A percentile compares a stretch with the other conserved stretches of the same genome.
phyloP scores from a whole-genome alignment of 37 sponge, comb jelly and placozoan species.

The Eunapius fragilis region DNA sequence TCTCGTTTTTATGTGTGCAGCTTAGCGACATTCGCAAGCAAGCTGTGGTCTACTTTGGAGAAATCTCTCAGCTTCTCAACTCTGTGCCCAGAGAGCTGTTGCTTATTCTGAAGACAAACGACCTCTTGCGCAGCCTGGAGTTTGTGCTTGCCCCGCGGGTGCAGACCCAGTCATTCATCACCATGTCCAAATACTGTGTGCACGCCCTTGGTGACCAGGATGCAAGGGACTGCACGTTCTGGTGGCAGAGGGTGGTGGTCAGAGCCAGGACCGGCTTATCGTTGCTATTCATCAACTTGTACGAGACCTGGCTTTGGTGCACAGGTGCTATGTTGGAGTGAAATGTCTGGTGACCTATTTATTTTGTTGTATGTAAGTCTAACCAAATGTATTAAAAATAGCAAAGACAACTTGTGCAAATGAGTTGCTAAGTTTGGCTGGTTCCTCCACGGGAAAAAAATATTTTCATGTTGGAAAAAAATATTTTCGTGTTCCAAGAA shows the following conservation, averaged over 20 bases:
- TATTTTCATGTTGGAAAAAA: too few relatives aligned
- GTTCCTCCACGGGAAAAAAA: too few relatives aligned
- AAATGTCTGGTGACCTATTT: too few relatives aligned
- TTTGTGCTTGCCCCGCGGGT: slow-evolving; percentile 39
- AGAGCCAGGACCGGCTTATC: slow-evolving; percentile 9
- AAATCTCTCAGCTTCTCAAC: slow-evolving; percentile 83
- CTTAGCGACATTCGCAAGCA: slow-evolving; percentile 1
- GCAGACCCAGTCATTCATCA: slow-evolving; percentile 61
- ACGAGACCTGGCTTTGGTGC: slow-evolving; percentile 35
- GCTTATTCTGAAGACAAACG: slow-evolving; percentile 95
- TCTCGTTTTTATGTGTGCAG: slow-evolving; percentile 9
- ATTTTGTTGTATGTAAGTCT: too few relatives aligned
- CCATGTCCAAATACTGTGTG: slow-evolving; percentile 82
- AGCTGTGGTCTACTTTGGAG: slow-evolving; percentile 20
- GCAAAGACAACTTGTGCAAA: too few relatives aligned
- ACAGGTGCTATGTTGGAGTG: not conserved
- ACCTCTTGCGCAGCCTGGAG: slow-evolving; percentile 86
- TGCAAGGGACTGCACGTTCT: not conserved
- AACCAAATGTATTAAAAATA: too few relatives aligned
- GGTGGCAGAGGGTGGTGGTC: not conserved
- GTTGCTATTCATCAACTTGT: slow-evolving; percentile 21
- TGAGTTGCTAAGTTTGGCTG: too few relatives aligned
- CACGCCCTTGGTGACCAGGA: slow-evolving; percentile 67
- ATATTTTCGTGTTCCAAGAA: too few relatives aligned
- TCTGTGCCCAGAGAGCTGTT: slow-evolving; percentile 86